phyloP scores from a whole-genome alignment of 2,113 vertebrate species.

The Colaptes auratus region DNA sequence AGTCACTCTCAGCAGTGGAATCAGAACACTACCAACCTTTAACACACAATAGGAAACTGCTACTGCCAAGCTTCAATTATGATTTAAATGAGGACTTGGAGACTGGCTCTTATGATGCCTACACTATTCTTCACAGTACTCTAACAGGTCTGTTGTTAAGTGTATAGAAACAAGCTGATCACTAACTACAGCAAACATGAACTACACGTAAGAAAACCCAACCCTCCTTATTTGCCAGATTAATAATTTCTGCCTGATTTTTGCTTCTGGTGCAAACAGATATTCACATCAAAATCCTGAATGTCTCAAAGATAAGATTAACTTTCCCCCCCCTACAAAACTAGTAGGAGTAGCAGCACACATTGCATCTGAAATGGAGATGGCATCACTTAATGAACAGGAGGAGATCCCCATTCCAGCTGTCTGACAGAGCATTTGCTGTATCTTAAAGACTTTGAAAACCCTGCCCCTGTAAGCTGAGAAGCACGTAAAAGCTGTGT shows the following conservation, averaged over 20 bases:
- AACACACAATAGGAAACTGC: neutral
- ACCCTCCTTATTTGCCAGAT: neutral
- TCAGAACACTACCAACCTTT: neutral
- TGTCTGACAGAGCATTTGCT: neutral
- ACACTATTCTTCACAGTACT: neutral
- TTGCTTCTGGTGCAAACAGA: neutral
- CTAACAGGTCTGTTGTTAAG: neutral
- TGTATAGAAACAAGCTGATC: neutral
- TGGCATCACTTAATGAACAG: neutral
- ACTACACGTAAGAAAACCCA: neutral
- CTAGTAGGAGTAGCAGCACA: neutral
- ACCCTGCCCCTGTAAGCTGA: neutral
- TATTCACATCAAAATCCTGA: neutral
- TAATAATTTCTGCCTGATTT: neutral
- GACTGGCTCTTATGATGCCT: neutral
- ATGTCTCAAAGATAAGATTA: neutral
- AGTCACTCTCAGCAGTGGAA: neutral
- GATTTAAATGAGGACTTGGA: neutral
- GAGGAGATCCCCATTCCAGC: neutral
- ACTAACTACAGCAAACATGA: neutral
- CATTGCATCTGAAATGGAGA: neutral
- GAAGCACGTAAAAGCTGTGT: neutral
- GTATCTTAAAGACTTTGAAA: neutral
- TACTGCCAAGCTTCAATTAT: neutral
- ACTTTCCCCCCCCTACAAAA: neutral